These are phyloP conservation scores for Arothron firmamentum DNA, from an alignment of 2,113 vertebrate genomes.

Conservation along the genomic window DNA sequence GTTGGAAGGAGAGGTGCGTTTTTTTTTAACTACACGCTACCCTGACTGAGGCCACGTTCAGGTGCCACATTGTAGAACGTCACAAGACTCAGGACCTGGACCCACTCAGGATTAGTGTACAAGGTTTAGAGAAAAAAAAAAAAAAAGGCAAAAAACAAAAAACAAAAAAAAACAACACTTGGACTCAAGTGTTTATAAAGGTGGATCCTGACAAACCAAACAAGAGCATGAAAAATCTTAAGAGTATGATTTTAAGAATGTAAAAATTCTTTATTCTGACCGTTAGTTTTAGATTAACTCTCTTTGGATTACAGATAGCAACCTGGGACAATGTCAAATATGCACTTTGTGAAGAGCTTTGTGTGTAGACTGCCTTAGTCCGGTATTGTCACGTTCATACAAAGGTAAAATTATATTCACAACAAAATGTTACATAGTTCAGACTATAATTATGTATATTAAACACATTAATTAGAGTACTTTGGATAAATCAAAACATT, in stretches of 20 bases:
- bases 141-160: not conserved
- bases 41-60: constrained; percentile 60
- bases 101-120: constrained; percentile 46
- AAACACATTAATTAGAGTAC: constrained; percentile 25
- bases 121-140: constrained; percentile 32
- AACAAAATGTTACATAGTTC: constrained; percentile 38
- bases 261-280: constrained; percentile 38
- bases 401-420: constrained; percentile 58
- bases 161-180: constrained; percentile 27
- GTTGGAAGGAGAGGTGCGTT: constrained; percentile 75
- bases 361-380: constrained; percentile 61
- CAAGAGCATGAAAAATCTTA: constrained; percentile 27
- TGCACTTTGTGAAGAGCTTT: constrained; percentile 41
- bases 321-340: constrained; percentile 65
- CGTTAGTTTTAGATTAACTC: constrained; percentile 41
- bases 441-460: constrained; percentile 24
- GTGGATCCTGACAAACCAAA: constrained; percentile 48
- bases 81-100: constrained; percentile 71
- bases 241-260: constrained; percentile 48
- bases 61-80: constrained; percentile 72
- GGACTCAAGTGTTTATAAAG: constrained; percentile 25
- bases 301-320: constrained; percentile 50
- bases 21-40: constrained; percentile 71
- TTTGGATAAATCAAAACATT: constrained; percentile 19
- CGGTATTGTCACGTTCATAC: constrained; percentile 75